Base-by-base conservation (phyloP, 2,113 vertebrate genomes). In the Aldabrachelys gigantea region DNA sequence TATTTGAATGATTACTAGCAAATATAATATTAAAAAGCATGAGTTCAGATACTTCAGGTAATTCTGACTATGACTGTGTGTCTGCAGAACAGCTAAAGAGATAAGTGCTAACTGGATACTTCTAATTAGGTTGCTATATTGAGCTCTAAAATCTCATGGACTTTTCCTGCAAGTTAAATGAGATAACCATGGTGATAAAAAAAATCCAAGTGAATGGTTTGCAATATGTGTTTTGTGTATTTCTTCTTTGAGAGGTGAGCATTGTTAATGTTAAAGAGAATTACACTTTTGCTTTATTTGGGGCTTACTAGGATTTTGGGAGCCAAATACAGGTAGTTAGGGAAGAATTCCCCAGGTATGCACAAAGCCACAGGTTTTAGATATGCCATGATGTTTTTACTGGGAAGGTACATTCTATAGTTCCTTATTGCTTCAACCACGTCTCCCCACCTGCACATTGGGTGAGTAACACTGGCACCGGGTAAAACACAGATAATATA, bases 11-110 rank as follows among this genome's bases (percentile, higher is more conserved):
- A 92, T 96, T 91, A 96, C 87, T 72, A 82, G 53, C 29, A 72
- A 53, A 72, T 5, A 16, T 49, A 86, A 53, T 85, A 82, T 93
- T 89, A 86, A 94, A 93, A 94, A 88, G 13, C 79, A 41, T 11
- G 69, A 92, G 81, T 92, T 95, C 59, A 82, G 83, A 79, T 97
- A 93, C 92, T 81, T 57, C 27, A 59, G 57, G 57, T 59, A 59
- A 83, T 84, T 54, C 53, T 54, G 10, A 88, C 75, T 95, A 57
- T 57, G 79, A 59, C 1, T 2, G 53, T 89, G 69, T 75, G 87
- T 92, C 65, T 93, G 57, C 62, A 81, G 19, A 53, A 65, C 88
- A 83, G 87, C 0, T 10, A 90, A 83, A 80, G 79, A 91, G 65
- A 91, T 3, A 21, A 69, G 17, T 21, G 14, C 47, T 82, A 82